These are phyloP conservation scores for Drosophila kohkoa DNA, from an alignment of 1,140 invertebrate species.

Conservation along the genomic window DNA sequence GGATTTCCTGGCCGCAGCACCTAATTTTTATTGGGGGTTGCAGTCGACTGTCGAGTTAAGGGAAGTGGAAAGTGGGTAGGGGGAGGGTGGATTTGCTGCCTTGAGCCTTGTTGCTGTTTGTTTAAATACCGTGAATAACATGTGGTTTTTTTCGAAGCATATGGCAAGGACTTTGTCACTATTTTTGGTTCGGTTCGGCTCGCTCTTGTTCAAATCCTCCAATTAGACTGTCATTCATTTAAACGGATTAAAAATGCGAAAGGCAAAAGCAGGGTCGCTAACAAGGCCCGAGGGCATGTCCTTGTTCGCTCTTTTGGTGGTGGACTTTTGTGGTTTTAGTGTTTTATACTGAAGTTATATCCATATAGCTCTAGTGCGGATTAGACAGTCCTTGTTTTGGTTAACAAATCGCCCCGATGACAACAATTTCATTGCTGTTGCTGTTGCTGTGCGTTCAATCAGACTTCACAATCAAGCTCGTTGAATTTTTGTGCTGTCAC, in stretches of 20 bases:
- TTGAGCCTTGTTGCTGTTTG: slow-evolving; percentile 71
- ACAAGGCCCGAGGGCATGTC: slow-evolving; percentile 40
- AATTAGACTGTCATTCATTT: slow-evolving; percentile 85
- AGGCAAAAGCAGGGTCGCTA: slow-evolving; percentile 35
- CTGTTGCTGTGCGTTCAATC: slow-evolving; percentile 62
- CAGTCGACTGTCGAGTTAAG: not conserved
- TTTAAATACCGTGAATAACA: slow-evolving; percentile 85
- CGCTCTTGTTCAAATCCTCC: slow-evolving; percentile 75
- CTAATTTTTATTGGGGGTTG: slow-evolving; percentile 68
- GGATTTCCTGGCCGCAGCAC: slow-evolving; percentile 66
- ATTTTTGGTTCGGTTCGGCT: slow-evolving; percentile 54
- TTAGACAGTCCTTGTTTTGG: slow-evolving; percentile 76
- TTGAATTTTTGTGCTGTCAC: slow-evolving; percentile 73
- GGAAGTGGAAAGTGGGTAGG: too few relatives aligned
- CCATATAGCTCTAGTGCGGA: slow-evolving; percentile 48
- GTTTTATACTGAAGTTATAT: slow-evolving; percentile 10
- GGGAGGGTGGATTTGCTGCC: slow-evolving; percentile 11
- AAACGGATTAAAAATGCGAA: slow-evolving; percentile 83
- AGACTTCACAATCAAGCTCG: slow-evolving; percentile 69
- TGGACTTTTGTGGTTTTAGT: slow-evolving; percentile 66
- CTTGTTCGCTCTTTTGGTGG: slow-evolving; percentile 20
- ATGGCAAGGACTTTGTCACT: slow-evolving; percentile 84
- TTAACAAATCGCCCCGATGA: slow-evolving; percentile 71
- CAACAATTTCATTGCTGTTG: slow-evolving; percentile 27
- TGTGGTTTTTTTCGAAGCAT: slow-evolving; percentile 84